A percentile compares a stretch with the other conserved stretches of the same genome.
Evolutionary conservation across 1,140 invertebrate species (phyloP).

Genomic region (Sogatella furcifera): DNA sequence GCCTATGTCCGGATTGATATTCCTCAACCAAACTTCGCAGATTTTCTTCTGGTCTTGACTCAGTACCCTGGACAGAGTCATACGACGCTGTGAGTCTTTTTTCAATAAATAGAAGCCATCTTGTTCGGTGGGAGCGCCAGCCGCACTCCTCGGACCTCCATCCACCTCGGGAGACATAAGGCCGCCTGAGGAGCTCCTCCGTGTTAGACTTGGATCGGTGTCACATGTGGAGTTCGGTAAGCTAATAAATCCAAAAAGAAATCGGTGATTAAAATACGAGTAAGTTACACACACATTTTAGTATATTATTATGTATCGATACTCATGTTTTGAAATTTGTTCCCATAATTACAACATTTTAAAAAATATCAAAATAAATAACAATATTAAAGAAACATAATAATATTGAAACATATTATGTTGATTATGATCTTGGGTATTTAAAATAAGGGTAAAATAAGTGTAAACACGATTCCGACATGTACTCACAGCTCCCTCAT

Average conservation of each 20-base stretch:
- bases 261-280: too few relatives aligned
- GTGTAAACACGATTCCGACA: too few relatives aligned
- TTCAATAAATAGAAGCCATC: constrained; percentile 92
- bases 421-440: too few relatives aligned
- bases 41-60: constrained; percentile 80
- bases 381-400: too few relatives aligned
- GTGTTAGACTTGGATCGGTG: constrained; percentile 40
- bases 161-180: constrained; percentile 66
- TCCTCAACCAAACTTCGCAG: constrained; percentile 70
- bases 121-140: constrained; percentile 52
- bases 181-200: constrained; percentile 66
- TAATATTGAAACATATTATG: too few relatives aligned
- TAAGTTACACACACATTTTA: too few relatives aligned
- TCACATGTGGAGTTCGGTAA: constrained; percentile 3
- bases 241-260: not conserved
- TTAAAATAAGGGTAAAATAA: too few relatives aligned
- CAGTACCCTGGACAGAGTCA: constrained; percentile 81
- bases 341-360: too few relatives aligned
- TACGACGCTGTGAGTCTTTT: constrained; percentile 91
- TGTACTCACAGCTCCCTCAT: too few relatives aligned
- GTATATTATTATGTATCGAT: too few relatives aligned
- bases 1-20: constrained; percentile 46
- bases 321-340: too few relatives aligned
- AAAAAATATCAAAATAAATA: too few relatives aligned
- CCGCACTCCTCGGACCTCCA: constrained; percentile 23